phyloP scores from a whole-genome alignment of 2,797 vertebrate genomes.

The Brachymystax lenok region DNA sequence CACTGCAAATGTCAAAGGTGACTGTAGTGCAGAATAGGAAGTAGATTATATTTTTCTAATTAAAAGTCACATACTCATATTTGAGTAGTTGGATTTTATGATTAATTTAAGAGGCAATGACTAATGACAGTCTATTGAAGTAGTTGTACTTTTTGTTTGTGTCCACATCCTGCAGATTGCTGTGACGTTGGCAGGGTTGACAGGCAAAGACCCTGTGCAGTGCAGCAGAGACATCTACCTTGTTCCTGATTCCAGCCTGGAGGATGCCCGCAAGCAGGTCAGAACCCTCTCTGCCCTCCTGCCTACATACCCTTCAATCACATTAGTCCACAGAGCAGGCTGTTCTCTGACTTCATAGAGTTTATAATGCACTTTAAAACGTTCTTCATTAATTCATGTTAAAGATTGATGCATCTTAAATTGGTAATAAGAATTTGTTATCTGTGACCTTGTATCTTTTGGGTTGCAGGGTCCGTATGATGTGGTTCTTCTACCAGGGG shows the following conservation, averaged over 20 bases:
- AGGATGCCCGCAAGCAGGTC: conserved; percentile 91
- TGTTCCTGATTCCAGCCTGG: conserved; percentile 92
- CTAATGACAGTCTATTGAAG: neutral
- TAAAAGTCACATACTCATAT: neutral
- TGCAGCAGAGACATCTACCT: conserved; percentile 94
- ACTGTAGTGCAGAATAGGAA: neutral
- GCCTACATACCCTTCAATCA: neutral
- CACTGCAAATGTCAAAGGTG: conserved; percentile 74
- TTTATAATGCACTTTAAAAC: neutral
- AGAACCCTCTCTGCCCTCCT: conserved; percentile 4
- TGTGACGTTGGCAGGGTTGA: conserved; percentile 89
- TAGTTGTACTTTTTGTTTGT: neutral
- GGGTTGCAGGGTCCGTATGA: conserved; percentile 88
- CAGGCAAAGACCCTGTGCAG: conserved; percentile 88
- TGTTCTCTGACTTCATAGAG: no score
- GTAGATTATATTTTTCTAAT: conserved; percentile 27
- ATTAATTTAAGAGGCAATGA: neutral
- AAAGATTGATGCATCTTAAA: neutral
- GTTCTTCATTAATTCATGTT: neutral
- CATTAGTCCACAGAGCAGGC: neutral
- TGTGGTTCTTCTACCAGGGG: conserved; percentile 92
- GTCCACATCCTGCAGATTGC: conserved; percentile 77
- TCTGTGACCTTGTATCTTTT: neutral
- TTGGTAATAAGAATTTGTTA: no score
- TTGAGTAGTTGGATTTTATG: neutral